Evolutionary conservation across 2,797 vertebrate genomes (phyloP), one percentile per base, ranked within the genome.

Genomic region (Chaunax sp.): DNA sequence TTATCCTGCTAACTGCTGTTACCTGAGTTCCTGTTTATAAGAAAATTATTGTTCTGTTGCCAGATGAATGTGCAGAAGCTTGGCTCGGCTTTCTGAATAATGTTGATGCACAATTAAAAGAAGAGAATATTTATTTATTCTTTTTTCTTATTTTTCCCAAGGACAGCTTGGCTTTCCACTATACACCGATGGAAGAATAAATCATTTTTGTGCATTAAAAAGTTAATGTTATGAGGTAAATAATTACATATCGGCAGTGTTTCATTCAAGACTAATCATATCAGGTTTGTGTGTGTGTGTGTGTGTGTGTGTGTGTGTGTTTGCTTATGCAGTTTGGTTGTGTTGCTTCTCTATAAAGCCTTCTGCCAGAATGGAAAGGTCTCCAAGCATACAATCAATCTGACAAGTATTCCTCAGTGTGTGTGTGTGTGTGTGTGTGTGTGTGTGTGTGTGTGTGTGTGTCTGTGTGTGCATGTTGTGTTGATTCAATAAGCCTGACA

Each of bases 11-110:
- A 64, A 72, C 38, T 66, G 52, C 66, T 72, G 64, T 55, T 63
- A 78, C 71, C 78, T 76, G 50, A 43, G 65, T 69, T 67, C 43
- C 49, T 64, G 73, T 73, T 83, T 64, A 78, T 83, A 81, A 57
- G 64, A 67, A 65, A 30, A 53, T 13, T 57, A 10, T 52, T 72
- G 57, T 69, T 26, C 56, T 46, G 41, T 50, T 72, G 77, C 77
- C 78, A 77, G 45, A 72, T 75, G 35, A 79, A 45, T 37, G 52
- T 66, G 65, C 62, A 64, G 55, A 65, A 44, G 45, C 22, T 78
- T 74, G 75, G 62, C 71, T 18, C 37, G 3, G 16, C 28, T 79
- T 43, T 46, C 63, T 72, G 43, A 80, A 61, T 61, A 64, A 69
- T 45, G 66, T 26, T 67, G 63, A 80, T 60, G 23, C 40, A 50